Conservation (phyloP, 1,140 invertebrate species). For the Brachionus asplanchnoidis region DNA sequence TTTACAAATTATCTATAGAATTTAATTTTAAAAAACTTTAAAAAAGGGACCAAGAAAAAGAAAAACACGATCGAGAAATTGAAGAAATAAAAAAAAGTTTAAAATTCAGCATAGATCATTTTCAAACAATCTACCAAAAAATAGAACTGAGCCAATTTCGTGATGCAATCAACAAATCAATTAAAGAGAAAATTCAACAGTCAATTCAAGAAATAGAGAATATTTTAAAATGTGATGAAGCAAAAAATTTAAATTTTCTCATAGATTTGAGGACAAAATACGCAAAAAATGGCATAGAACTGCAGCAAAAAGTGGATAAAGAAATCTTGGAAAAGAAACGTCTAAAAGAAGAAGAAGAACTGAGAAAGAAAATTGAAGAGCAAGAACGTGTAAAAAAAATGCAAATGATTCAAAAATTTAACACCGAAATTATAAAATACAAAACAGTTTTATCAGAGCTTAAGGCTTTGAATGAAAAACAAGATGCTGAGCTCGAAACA, state of each 20-base stretch:
- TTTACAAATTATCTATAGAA: not conserved
- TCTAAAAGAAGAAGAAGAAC: not conserved
- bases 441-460: not conserved
- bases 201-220: not conserved
- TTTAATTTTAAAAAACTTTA: not conserved
- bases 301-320: not conserved
- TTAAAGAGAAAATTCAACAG: not conserved
- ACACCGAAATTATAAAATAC: not conserved
- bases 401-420: not conserved
- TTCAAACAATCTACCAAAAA: not conserved
- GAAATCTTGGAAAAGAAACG: constrained; percentile 8
- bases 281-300: not conserved
- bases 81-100: not conserved
- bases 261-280: not conserved
- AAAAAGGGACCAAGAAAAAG: not conserved
- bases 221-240: not conserved
- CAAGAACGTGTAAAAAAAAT: not conserved
- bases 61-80: not conserved
- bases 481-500: not conserved
- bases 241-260: not conserved
- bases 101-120: not conserved
- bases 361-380: not conserved
- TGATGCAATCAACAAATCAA: not conserved
- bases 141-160: not conserved
- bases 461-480: not conserved